Conservation (phyloP, 2,888 invertebrate genomes). For the Sussaba pulchella region DNA sequence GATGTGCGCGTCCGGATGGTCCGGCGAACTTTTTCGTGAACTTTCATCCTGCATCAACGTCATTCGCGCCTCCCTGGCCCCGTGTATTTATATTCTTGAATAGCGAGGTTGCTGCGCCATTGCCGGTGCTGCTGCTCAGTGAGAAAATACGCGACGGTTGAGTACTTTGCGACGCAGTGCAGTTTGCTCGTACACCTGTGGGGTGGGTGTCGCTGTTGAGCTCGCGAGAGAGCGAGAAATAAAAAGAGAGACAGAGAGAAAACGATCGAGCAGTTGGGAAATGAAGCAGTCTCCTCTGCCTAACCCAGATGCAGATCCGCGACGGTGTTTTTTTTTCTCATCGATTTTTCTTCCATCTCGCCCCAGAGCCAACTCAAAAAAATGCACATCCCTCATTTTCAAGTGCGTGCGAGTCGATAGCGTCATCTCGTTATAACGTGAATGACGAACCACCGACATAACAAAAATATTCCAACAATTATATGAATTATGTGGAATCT, state of each 20-base stretch:
- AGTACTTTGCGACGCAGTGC: conserved; percentile 27
- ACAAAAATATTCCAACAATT: too few relatives aligned
- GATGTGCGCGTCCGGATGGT: not conserved
- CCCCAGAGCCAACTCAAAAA: not conserved
- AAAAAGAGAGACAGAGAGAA: not conserved
- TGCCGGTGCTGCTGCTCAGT: not conserved
- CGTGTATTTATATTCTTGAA: conserved; percentile 12
- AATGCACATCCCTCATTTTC: conserved; percentile 5
- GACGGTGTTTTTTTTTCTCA: not conserved
- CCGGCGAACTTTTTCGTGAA: not conserved
- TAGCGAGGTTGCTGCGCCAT: not conserved
- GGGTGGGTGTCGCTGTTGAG: not conserved
- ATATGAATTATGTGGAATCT: too few relatives aligned
- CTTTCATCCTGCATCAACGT: conserved; percentile 9
- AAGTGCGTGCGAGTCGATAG: conserved; percentile 9
- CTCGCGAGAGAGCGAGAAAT: not conserved
- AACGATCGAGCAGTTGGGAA: not conserved
- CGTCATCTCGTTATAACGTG: conserved; percentile 18
- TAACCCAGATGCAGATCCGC: conserved; percentile 26
- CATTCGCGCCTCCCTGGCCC: not conserved
- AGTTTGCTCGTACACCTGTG: conserved; percentile 1
- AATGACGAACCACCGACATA: not conserved
- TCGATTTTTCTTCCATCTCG: not conserved
- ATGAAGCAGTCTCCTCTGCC: not conserved
- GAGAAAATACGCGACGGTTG: conserved; percentile 2